phyloP scores from a whole-genome alignment of 35 echinoderm and acorn worm genomes.

The Patiria miniata region DNA sequence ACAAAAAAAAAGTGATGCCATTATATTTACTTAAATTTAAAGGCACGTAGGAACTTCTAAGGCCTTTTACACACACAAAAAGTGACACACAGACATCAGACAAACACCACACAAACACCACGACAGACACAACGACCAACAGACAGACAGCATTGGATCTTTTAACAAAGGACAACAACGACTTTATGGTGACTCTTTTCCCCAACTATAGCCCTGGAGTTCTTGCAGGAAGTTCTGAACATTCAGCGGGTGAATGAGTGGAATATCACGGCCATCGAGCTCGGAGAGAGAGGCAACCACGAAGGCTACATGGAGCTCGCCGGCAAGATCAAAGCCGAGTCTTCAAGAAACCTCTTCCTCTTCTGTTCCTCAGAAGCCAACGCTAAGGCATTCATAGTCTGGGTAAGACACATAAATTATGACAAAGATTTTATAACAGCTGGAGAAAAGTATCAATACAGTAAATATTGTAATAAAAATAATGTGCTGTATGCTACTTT shows the following conservation, averaged over 20 bases:
- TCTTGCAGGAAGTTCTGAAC: background rate
- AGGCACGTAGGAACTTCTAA: too few relatives aligned
- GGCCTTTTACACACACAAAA: too few relatives aligned
- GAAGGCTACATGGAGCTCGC: background rate
- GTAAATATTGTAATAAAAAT: background rate
- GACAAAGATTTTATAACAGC: background rate
- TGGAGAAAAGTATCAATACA: background rate
- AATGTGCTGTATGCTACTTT: background rate
- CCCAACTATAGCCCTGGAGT: background rate
- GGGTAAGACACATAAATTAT: conserved; percentile 9
- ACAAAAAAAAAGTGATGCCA: too few relatives aligned
- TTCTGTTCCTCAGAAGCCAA: conserved; percentile 72
- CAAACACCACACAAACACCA: too few relatives aligned
- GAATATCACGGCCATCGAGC: conserved; percentile 76
- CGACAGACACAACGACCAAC: too few relatives aligned
- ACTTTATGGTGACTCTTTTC: too few relatives aligned
- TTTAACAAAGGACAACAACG: too few relatives aligned
- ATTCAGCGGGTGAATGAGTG: conserved; percentile 39
- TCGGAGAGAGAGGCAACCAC: background rate
- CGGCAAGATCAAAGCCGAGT: conserved; percentile 32
- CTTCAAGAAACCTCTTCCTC: conserved; percentile 74
- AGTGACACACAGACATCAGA: too few relatives aligned
- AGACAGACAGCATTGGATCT: too few relatives aligned
- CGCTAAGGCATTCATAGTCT: conserved; percentile 30
- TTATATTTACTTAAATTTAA: too few relatives aligned